Evolutionary conservation across 2,888 invertebrate genomes (phyloP), one percentile per base, ranked within the genome.

Genomic region (Suillia variegata): DNA sequence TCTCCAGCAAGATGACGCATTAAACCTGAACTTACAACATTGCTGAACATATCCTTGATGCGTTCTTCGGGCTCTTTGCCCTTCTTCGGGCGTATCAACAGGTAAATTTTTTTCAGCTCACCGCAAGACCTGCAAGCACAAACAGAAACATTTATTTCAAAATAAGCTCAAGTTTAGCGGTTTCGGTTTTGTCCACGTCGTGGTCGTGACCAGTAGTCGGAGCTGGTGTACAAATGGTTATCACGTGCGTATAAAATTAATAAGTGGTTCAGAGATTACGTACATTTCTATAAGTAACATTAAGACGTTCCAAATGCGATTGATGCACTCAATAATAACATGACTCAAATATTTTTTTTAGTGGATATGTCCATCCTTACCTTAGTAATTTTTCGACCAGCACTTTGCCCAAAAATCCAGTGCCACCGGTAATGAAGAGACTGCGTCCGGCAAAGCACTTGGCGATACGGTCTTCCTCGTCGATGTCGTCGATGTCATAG

Each of bases 31-130:
- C 92, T 89, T 81, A 96, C 96, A 75, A 88, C 87, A 70, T 91
- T 91, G 65, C 87, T 87, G 70, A 96, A 88, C 61, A 97, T 87
- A 59, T 95, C 94, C 58, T 91, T 88, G 4, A 94, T 80, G 58
- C 94, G 85, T 70, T 89, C 88, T 66, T 87, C 86, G 0, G 94
- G 89, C 56, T 87, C 86, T 77, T 93, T 92, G 12, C 93, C 94
- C 76, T 93, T 89, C 84, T 96, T 96, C 1, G 89, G 84, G 50
- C 98, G 85, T 52, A 98, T 87, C 51, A 98, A 83, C 57, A 96
- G 80, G 76, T 94, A 92, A 54, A 98, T 89, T 69, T 87, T 89
- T 56, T 86, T 86, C 34, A 97, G 83, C 49, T 89, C 88, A 0
- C 92, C 89, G 70, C 94, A 91, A 72, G 88, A 85, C 68, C 87